A percentile compares a stretch with the other conserved stretches of the same genome.
Evolutionary conservation across 2,888 invertebrate species (phyloP).

Genomic region (Caenorhabditis sp.): DNA sequence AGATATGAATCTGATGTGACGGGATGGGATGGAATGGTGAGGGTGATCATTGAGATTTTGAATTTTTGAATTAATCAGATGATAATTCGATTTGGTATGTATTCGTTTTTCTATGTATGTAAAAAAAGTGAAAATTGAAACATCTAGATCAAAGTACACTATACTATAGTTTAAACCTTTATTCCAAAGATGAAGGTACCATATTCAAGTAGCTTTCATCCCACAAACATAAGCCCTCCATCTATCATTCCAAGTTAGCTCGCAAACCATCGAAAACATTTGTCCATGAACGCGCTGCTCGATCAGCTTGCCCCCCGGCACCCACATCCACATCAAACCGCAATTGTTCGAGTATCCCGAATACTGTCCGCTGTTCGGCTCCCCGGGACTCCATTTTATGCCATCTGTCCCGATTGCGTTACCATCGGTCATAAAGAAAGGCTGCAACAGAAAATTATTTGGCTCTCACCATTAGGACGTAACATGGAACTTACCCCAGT

Average conservation of each 20-base stretch:
- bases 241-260: too few species aligned
- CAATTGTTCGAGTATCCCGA: conserved; percentile 26
- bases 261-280: neutral
- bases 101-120: too few species aligned
- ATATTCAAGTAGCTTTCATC: neutral
- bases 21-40: too few species aligned
- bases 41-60: too few species aligned
- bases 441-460: conserved; percentile 11
- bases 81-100: too few species aligned
- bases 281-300: conserved; percentile 7
- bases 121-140: too few species aligned
- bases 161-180: too few species aligned
- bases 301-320: conserved; percentile 21
- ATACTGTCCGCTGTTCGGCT: conserved; percentile 18
- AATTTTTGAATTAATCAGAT: too few species aligned
- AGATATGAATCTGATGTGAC: too few species aligned
- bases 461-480: too few species aligned
- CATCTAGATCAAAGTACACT: neutral
- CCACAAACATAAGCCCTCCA: neutral
- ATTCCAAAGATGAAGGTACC: neutral
- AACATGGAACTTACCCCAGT: too few species aligned
- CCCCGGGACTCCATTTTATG: conserved; percentile 26
- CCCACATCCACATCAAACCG: conserved; percentile 40
- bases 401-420: conserved; percentile 8
- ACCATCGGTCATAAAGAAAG: conserved; percentile 14